A percentile compares a stretch with the other conserved stretches of the same genome.
Evolutionary conservation across 2,797 vertebrate species (phyloP).

Genomic region (Anomalospiza imberbis): DNA sequence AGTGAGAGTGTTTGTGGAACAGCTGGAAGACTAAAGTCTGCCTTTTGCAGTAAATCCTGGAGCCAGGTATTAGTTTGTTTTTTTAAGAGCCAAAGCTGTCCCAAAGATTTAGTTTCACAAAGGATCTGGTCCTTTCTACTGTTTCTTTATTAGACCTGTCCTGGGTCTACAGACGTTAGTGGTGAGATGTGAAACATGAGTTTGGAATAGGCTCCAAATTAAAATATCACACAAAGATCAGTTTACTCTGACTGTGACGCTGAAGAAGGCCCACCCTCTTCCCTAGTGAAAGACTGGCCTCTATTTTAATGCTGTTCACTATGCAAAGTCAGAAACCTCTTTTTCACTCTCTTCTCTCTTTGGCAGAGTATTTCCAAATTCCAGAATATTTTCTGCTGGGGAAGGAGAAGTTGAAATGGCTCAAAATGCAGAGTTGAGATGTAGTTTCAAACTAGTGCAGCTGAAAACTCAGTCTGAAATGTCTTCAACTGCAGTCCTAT

Average conservation of each 20-base stretch:
- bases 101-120: not conserved
- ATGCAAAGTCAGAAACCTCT: not conserved
- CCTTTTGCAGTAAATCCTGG: not conserved
- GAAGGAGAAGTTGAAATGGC: not conserved
- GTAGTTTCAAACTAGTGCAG: not conserved
- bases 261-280: not conserved
- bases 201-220: conserved; percentile 15
- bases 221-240: conserved; percentile 45
- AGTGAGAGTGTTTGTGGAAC: not conserved
- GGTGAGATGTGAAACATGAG: conserved; percentile 37
- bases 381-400: not conserved
- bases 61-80: not conserved
- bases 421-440: not conserved
- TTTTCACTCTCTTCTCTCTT: not conserved
- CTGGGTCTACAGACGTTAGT: not conserved
- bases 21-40: not conserved
- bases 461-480: not conserved
- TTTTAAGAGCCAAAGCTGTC: not conserved
- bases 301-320: conserved; percentile 7
- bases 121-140: not conserved
- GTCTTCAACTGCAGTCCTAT: not conserved
- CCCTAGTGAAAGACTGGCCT: not conserved
- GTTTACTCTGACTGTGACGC: not conserved
- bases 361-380: not conserved
- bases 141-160: not conserved